A percentile compares a stretch with the other conserved stretches of the same genome.
phyloP scores from a whole-genome alignment of 2,888 invertebrate species.

The Drosophila rubida region DNA sequence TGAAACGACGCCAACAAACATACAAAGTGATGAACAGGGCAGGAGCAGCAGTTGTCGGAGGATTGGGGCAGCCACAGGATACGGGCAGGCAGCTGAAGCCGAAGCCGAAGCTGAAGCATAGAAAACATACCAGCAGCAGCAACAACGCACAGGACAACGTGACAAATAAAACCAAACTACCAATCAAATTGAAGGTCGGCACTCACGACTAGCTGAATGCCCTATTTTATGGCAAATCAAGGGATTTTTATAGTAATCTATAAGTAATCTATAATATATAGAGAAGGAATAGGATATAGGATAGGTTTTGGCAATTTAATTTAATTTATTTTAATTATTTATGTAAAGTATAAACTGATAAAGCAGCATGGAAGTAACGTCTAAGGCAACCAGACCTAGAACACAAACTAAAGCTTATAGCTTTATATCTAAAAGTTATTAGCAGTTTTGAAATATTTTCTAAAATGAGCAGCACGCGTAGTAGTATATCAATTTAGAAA shows the following conservation, averaged over 20 bases:
- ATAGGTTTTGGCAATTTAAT: too few species aligned
- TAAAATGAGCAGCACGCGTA: too few species aligned
- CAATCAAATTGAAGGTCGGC: slow-evolving; percentile 31
- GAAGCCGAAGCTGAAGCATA: slow-evolving; percentile 33
- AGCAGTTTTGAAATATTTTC: too few species aligned
- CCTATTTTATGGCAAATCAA: slow-evolving; percentile 14
- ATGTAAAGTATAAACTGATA: too few species aligned
- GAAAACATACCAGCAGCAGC: slow-evolving; percentile 46
- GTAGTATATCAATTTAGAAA: too few species aligned
- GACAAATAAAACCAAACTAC: slow-evolving; percentile 67
- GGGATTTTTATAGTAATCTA: neutral
- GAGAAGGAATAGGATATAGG: too few species aligned
- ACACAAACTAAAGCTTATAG: too few species aligned
- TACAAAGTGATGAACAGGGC: slow-evolving; percentile 40
- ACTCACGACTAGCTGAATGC: slow-evolving; percentile 30
- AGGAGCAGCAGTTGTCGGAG: neutral
- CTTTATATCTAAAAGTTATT: too few species aligned
- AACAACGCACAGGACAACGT: slow-evolving; percentile 61
- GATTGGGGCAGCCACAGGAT: neutral
- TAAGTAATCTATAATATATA: too few species aligned
- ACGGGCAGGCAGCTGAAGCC: slow-evolving; percentile 18
- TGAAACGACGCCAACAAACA: slow-evolving; percentile 74
- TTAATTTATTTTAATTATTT: too few species aligned
- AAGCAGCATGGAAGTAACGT: too few species aligned
- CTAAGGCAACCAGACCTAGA: too few species aligned